Conservation (phyloP, 1,140 invertebrate species). For the Eurosta solidaginis region DNA sequence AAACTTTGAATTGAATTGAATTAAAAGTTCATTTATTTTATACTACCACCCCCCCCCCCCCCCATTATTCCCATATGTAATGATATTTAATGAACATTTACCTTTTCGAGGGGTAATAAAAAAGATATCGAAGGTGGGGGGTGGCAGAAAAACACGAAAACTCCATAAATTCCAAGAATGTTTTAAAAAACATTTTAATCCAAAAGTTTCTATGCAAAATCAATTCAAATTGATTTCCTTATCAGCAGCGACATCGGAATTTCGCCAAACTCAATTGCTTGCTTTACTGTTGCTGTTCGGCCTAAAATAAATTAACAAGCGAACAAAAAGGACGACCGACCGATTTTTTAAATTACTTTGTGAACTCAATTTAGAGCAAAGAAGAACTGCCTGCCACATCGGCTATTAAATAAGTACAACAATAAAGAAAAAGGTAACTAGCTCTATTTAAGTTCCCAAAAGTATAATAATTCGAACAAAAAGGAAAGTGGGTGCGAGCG, state of each 20-base stretch:
- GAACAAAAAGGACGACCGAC: no score
- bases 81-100: no score
- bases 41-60: no score
- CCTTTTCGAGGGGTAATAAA: no score
- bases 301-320: neutral
- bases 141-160: neutral
- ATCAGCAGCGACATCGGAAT: neutral
- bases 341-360: constrained; percentile 28
- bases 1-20: no score
- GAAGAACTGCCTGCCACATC: neutral
- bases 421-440: constrained; percentile 18
- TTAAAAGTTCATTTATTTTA: no score
- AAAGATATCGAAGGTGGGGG: neutral
- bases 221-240: constrained; percentile 23
- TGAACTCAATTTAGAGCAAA: neutral
- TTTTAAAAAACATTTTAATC: constrained; percentile 20
- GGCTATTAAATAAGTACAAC: constrained; percentile 19
- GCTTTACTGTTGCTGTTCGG: neutral
- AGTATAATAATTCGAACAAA: neutral
- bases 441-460: constrained; percentile 2
- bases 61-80: no score
- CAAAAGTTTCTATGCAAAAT: constrained; percentile 26
- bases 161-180: neutral
- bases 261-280: neutral
- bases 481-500: neutral